phyloP scores from a whole-genome alignment of 2,797 vertebrate genomes.

The Bovichtus diacanthus region DNA sequence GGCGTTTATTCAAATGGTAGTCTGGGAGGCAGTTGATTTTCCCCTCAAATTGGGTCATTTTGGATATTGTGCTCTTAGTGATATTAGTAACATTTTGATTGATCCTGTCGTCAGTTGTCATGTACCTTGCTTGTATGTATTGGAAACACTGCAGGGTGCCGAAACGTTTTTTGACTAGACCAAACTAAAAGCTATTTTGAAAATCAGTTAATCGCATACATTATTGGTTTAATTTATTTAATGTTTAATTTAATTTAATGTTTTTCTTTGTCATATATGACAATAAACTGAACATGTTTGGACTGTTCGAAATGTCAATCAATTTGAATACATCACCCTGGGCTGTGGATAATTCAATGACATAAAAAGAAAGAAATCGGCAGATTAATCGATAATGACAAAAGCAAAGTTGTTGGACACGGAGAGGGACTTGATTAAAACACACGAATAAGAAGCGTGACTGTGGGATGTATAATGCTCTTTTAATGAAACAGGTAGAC shows the following conservation, averaged over 20 bases:
- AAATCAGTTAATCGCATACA: not conserved
- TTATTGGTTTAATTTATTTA: not conserved
- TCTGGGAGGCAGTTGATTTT: not conserved
- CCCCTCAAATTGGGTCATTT: not conserved
- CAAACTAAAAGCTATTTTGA: not conserved
- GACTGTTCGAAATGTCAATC: not conserved
- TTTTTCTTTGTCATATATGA: not conserved
- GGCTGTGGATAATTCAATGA: not conserved
- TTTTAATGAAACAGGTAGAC: not conserved
- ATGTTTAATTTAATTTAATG: not conserved
- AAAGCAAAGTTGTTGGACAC: too few species aligned
- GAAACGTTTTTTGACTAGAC: not conserved
- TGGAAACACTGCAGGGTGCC: not conserved
- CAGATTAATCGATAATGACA: not conserved
- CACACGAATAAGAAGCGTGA: not conserved
- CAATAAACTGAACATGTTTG: too few species aligned
- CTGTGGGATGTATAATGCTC: not conserved
- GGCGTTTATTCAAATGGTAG: not conserved
- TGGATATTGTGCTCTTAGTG: not conserved
- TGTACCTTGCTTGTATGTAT: not conserved
- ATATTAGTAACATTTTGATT: not conserved
- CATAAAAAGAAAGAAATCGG: not conserved
- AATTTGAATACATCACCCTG: not conserved
- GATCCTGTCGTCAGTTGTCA: not conserved
- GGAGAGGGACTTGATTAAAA: not conserved